phyloP scores from a whole-genome alignment of 2,797 vertebrate species.

The Esox masquinongy region DNA sequence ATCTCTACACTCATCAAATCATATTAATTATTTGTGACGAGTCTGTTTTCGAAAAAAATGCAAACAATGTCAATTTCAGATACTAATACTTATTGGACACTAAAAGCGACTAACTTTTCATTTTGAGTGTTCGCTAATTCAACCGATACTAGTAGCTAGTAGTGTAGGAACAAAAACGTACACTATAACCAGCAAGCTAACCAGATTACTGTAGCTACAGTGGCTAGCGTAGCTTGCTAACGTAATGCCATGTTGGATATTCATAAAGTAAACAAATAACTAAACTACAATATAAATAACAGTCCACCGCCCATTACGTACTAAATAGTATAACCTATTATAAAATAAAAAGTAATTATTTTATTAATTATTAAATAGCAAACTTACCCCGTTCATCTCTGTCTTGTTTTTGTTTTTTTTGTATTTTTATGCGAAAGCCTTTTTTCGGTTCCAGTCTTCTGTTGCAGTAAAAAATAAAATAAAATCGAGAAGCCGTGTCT shows the following conservation, averaged over 20 bases:
- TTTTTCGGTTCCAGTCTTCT: conserved; percentile 59
- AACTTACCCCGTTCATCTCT: conserved; percentile 89
- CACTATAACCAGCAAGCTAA: background rate
- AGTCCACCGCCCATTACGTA: no score
- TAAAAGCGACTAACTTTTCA: background rate
- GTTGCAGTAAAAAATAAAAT: conserved; percentile 45
- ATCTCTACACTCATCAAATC: background rate
- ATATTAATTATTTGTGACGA: background rate
- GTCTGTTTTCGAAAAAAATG: background rate
- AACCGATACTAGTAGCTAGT: background rate
- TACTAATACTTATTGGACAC: background rate
- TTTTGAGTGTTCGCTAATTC: background rate
- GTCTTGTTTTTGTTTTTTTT: conserved; percentile 76
- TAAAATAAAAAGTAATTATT: background rate
- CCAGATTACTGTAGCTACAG: background rate
- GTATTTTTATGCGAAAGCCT: conserved; percentile 67
- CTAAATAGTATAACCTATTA: background rate
- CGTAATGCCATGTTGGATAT: background rate
- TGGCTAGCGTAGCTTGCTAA: background rate
- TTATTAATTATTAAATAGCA: conserved; percentile 6
- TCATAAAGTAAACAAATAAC: background rate
- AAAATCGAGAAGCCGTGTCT: background rate
- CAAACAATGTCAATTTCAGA: background rate
- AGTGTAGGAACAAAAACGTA: background rate
- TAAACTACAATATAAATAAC: background rate